Conservation (phyloP, 2,888 invertebrate species). For the Salticus scenicus region DNA sequence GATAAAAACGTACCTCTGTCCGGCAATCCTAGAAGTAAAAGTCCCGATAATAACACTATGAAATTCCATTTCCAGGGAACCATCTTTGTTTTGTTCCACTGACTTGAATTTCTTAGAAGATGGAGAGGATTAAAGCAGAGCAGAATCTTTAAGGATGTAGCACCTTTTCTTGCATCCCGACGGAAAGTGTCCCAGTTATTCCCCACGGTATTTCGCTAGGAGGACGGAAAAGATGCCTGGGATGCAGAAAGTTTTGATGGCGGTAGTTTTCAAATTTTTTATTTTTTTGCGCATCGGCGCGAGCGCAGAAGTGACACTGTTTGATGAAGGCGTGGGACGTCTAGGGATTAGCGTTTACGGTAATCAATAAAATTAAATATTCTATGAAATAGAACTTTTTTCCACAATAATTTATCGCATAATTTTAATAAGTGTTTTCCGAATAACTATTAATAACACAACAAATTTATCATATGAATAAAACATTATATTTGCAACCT, state of each 20-base stretch:
- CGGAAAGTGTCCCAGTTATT: constrained; percentile 31
- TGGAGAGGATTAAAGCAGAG: constrained; percentile 19
- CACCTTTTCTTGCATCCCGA: constrained; percentile 24
- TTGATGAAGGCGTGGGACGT: constrained; percentile 9
- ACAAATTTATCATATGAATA: no score
- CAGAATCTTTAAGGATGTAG: constrained; percentile 12
- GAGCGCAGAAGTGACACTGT: constrained; percentile 1
- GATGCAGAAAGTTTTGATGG: background rate
- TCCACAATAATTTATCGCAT: no score
- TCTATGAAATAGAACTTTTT: no score
- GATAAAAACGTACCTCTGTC: constrained; percentile 26
- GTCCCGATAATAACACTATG: constrained; percentile 35
- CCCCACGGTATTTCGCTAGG: constrained; percentile 16
- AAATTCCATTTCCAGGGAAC: constrained; percentile 28
- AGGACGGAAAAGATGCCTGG: constrained; percentile 19
- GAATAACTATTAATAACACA: no score
- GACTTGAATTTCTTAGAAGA: constrained; percentile 21
- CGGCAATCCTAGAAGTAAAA: constrained; percentile 51
- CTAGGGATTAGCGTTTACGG: no score
- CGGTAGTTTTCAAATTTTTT: constrained; percentile 2
- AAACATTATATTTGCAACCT: no score
- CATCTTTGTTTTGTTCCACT: constrained; percentile 21
- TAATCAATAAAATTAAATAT: no score
- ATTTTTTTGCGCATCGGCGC: background rate
- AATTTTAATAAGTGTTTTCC: no score